Evolutionary conservation across 2,888 invertebrate genomes (phyloP).

Genomic region (Margaritifera margaritifera): DNA sequence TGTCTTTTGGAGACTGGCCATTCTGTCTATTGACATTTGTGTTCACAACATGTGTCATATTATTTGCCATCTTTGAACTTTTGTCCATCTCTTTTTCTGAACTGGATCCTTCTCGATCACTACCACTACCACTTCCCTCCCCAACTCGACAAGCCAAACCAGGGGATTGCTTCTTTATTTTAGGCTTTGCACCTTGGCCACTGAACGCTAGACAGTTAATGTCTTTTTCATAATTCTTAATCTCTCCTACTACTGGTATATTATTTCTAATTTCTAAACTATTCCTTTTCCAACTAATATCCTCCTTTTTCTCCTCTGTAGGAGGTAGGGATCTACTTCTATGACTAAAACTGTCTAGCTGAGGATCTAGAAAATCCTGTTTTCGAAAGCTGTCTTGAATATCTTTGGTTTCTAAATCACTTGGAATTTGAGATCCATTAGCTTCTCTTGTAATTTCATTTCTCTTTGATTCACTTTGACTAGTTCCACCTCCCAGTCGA

Average conservation of each 20-base stretch:
- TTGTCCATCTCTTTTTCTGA: constrained; percentile 30
- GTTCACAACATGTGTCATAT: constrained; percentile 34
- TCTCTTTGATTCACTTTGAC: too few relatives aligned
- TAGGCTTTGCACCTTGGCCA: constrained; percentile 63
- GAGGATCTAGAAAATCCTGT: constrained; percentile 32
- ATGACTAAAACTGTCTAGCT: constrained; percentile 25
- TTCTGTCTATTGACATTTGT: constrained; percentile 30
- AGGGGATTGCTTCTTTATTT: constrained; percentile 69
- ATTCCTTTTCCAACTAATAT: constrained; percentile 59
- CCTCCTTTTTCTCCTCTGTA: constrained; percentile 24
- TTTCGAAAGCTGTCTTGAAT: constrained; percentile 39
- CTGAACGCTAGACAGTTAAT: constrained; percentile 45
- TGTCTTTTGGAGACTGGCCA: constrained; percentile 15
- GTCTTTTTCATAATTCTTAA: constrained; percentile 65
- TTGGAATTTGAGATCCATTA: too few relatives aligned
- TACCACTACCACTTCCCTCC: constrained; percentile 29
- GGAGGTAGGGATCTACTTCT: constrained; percentile 39
- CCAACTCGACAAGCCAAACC: constrained; percentile 68
- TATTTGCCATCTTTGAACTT: constrained; percentile 33
- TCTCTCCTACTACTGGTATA: constrained; percentile 65
- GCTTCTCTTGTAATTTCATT: too few relatives aligned
- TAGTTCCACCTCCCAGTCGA: too few relatives aligned
- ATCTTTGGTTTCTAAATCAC: not conserved
- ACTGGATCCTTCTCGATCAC: constrained; percentile 58
- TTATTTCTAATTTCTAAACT: constrained; percentile 70